Evolutionary conservation across 2,888 invertebrate species (phyloP).

Genomic region (Xanthia togata): DNA sequence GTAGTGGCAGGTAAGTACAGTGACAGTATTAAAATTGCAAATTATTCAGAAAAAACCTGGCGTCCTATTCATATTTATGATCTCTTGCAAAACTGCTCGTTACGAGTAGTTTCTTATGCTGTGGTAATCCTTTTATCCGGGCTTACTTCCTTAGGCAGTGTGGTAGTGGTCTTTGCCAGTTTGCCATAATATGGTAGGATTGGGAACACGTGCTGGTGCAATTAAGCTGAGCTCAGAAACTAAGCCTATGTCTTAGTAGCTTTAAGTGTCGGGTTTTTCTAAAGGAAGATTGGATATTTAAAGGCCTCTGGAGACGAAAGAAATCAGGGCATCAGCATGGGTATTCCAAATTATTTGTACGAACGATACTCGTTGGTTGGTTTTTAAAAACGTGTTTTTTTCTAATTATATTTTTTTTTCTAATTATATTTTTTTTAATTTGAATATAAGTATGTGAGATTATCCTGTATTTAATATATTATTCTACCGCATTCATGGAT

Average conservation of each 20-base stretch:
- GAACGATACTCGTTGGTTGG: no score
- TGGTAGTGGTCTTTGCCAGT: slow-evolving; percentile 51
- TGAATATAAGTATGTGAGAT: no score
- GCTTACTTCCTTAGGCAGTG: slow-evolving; percentile 26
- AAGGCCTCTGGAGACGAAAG: not conserved
- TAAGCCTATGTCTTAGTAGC: slow-evolving; percentile 24
- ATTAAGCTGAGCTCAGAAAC: slow-evolving; percentile 43
- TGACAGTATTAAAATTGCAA: slow-evolving; percentile 56
- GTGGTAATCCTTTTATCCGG: slow-evolving; percentile 36
- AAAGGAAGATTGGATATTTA: slow-evolving; percentile 6
- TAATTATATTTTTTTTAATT: no score
- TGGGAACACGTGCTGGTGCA: slow-evolving; percentile 50
- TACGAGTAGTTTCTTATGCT: slow-evolving; percentile 35
- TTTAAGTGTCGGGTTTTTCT: slow-evolving; percentile 32
- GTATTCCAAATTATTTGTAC: no score
- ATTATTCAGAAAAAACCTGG: slow-evolving; percentile 53
- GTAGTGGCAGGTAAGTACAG: no score
- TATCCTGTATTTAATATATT: no score
- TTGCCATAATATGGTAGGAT: slow-evolving; percentile 52
- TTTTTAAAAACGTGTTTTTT: no score
- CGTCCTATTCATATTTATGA: slow-evolving; percentile 56
- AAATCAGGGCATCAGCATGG: no score
- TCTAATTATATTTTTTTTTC: no score
- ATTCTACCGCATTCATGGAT: not conserved
- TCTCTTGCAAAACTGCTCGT: slow-evolving; percentile 26